Percentiles rank a stretch among this genome's conserved stretches.
Evolutionary conservation across 2,113 vertebrate species (phyloP).

Genomic region (Scortum barcoo): DNA sequence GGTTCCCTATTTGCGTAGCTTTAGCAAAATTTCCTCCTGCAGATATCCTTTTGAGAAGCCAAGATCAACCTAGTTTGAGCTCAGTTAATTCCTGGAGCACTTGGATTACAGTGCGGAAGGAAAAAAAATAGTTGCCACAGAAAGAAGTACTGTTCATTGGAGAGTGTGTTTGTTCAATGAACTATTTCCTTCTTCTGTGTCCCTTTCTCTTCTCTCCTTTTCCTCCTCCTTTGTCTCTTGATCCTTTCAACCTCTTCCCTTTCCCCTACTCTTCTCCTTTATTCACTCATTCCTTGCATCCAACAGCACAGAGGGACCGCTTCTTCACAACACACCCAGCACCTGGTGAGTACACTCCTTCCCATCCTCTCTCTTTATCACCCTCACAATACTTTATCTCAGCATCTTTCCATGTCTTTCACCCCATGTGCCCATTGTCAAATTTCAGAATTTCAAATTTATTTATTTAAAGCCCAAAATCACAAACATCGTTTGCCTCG

Average conservation of each 20-base stretch:
- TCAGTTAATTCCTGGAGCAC: conserved; percentile 58
- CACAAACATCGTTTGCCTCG: too few relatives aligned
- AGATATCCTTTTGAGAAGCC: conserved; percentile 58
- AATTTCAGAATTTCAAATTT: too few relatives aligned
- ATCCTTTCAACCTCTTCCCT: conserved; percentile 27
- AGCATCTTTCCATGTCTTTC: background rate
- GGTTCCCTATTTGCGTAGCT: conserved; percentile 19
- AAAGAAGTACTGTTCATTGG: conserved; percentile 75
- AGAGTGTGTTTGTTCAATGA: conserved; percentile 79
- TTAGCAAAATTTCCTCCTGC: conserved; percentile 52
- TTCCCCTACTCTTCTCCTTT: conserved; percentile 1
- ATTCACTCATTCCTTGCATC: conserved; percentile 14
- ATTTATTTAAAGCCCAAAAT: too few relatives aligned
- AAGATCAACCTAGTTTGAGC: conserved; percentile 52
- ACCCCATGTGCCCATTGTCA: background rate
- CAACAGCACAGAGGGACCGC: conserved; percentile 77
- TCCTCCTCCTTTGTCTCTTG: background rate
- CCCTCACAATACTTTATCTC: background rate
- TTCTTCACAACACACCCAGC: conserved; percentile 76
- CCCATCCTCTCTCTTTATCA: background rate
- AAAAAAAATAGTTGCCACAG: conserved; percentile 53
- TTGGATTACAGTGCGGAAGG: conserved; percentile 42
- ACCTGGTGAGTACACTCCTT: conserved; percentile 75
- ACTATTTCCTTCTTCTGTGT: conserved; percentile 66
- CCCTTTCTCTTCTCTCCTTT: conserved; percentile 3